Evolutionary conservation across 2,113 vertebrate species (phyloP).

Genomic region (Syngnathus floridae): DNA sequence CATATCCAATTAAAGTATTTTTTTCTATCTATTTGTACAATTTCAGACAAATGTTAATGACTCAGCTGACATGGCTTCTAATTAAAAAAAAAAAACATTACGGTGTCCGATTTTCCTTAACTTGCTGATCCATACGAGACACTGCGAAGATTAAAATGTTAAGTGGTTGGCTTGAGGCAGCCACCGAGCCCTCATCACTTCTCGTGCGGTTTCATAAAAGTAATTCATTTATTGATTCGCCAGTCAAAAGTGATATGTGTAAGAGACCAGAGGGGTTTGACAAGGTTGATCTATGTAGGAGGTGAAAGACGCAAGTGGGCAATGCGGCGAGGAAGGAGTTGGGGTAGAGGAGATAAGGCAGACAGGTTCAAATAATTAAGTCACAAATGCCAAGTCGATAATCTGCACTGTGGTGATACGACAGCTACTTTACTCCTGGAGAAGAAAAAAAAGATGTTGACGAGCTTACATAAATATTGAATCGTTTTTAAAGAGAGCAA

Average conservation of each 20-base stretch:
- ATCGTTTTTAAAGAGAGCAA: constrained; percentile 5
- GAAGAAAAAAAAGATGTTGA: constrained; percentile 2
- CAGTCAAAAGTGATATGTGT: constrained; percentile 54
- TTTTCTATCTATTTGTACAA: too few species aligned
- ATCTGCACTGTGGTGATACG: constrained; percentile 9
- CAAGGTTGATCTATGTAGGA: constrained; percentile 39
- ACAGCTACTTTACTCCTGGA: constrained; percentile 16
- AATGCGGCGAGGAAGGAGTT: constrained; percentile 6
- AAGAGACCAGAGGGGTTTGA: constrained; percentile 38
- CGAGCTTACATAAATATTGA: constrained; percentile 15
- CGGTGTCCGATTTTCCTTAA: constrained; percentile 33
- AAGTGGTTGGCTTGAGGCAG: constrained; percentile 48
- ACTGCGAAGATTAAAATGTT: constrained; percentile 55
- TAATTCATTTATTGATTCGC: constrained; percentile 63
- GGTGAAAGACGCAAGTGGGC: constrained; percentile 28
- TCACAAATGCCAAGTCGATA: constrained; percentile 2
- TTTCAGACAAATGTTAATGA: constrained; percentile 48
- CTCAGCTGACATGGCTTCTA: constrained; percentile 38
- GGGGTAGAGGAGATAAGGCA: constrained; percentile 2
- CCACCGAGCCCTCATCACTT: constrained; percentile 44
- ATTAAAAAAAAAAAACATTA: constrained; percentile 48
- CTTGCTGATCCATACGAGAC: constrained; percentile 46
- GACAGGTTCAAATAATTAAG: constrained; percentile 22
- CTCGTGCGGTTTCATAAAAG: constrained; percentile 55
- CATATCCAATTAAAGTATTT: too few species aligned